Base-by-base conservation (phyloP, 2,797 vertebrate species). In the Notamacropus eugenii region DNA sequence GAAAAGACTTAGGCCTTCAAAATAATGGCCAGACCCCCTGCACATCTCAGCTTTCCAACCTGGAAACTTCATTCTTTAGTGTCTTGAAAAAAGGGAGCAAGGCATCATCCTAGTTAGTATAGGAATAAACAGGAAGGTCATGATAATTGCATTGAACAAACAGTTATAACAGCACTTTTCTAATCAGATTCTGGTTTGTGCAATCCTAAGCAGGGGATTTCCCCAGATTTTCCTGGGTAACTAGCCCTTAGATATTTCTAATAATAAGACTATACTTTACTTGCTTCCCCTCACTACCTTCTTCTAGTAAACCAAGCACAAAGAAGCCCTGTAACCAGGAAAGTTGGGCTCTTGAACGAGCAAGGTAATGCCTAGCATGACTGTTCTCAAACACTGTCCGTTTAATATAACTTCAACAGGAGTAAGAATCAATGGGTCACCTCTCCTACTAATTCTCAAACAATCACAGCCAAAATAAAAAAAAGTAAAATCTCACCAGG, bases 101-200 rank as follows among this genome's bases (percentile, higher is more conserved):
- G 0, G 10, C 59, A 1, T 96, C 50, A 93, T 34, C 90, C 9
- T 90, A 94, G 94, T 5, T 95, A 27, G 22, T 93, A 93, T 9
- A 93, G 46, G 54, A 50, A 93, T 93, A 93, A 96, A 96, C 31
- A 93, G 58, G 52, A 96, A 95, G 87, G 90, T 50, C 87, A 0
- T 40, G 54, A 91, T 50, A 97, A 93, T 2, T 55, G 50, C 62
- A 34, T 55, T 92, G 54, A 94, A 4, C 54, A 82, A 96, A 31
- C 94, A 95, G 67, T 94, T 5, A 93, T 31, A 96, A 93, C 55
- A 94, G 28, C 90, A 97, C 50, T 92, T 95, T 94, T 57, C 59
- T 34, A 96, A 92, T 90, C 58, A 96, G 90, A 95, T 96, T 95
- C 40, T 93, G 46, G 52, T 46, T 93, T 94, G 50, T 87, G 93